These are phyloP conservation scores for Talpa occidentalis DNA, from an alignment of 2,113 vertebrate species.

Conservation along the genomic window DNA sequence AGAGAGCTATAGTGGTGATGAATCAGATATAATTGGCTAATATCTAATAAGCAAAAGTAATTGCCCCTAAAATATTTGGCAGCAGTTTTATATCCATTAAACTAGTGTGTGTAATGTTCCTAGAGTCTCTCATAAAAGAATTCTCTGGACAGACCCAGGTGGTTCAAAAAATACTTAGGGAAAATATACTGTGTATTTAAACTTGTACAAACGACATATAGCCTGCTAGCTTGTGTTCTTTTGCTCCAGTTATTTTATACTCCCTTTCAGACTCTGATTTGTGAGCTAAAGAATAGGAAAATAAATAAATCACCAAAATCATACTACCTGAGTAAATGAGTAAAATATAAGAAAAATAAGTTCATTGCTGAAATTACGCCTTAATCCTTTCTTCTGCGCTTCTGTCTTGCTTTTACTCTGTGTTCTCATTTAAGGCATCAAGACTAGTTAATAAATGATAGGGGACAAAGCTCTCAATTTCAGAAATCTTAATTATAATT, in stretches of 20 bases:
- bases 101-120: background rate
- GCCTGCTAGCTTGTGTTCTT: background rate
- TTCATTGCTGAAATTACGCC: background rate
- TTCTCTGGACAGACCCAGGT: background rate
- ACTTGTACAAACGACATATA: background rate
- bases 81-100: background rate
- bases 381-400: background rate
- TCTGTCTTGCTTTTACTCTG: background rate
- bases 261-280: background rate
- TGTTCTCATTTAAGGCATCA: background rate
- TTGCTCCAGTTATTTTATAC: background rate
- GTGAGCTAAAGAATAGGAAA: background rate
- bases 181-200: background rate
- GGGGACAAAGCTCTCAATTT: background rate
- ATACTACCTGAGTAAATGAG: background rate
- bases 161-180: background rate
- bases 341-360: constrained; percentile 6
- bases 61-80: constrained; percentile 6
- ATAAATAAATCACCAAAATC: background rate
- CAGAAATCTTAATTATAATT: background rate
- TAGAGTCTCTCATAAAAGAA: constrained; percentile 23
- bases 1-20: background rate
- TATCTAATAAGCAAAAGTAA: background rate
- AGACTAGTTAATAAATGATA: background rate
- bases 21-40: background rate